Evolutionary conservation across 2,888 invertebrate species (phyloP).

Genomic region (Sceliomorpha sp.): DNA sequence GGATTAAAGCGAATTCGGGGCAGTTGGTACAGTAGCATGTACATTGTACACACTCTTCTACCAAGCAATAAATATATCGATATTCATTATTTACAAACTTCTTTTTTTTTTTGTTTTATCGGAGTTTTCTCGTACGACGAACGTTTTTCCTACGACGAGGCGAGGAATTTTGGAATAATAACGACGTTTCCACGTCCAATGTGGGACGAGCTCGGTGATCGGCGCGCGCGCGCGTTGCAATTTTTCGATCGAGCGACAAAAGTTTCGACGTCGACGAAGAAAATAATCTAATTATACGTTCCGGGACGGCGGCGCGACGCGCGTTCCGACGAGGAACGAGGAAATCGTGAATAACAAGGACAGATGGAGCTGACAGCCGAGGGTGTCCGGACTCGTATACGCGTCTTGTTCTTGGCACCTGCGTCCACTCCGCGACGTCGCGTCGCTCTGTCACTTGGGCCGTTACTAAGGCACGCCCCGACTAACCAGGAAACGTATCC

Average conservation of each 20-base stretch:
- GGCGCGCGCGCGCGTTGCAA: too few relatives aligned
- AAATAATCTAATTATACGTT: constrained; percentile 63
- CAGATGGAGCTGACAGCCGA: constrained; percentile 35
- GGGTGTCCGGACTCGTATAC: constrained; percentile 8
- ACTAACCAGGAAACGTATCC: constrained; percentile 66
- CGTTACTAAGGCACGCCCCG: constrained; percentile 64
- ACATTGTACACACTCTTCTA: constrained; percentile 59
- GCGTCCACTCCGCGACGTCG: constrained; percentile 29
- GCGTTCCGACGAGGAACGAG: constrained; percentile 25
- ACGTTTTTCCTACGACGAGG: too few relatives aligned
- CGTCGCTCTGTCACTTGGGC: constrained; percentile 16
- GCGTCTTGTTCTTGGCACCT: constrained; percentile 37
- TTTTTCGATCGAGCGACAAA: constrained; percentile 60
- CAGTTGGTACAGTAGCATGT: constrained; percentile 56
- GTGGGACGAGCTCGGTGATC: too few relatives aligned
- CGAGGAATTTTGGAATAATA: too few relatives aligned
- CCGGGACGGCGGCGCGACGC: constrained; percentile 20
- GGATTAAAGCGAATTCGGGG: constrained; percentile 57
- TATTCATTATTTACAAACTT: constrained; percentile 57
- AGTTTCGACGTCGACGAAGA: constrained; percentile 35
- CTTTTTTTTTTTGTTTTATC: constrained; percentile 27
- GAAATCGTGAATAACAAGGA: constrained; percentile 37
- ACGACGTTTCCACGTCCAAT: too few relatives aligned
- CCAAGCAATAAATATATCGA: constrained; percentile 58
- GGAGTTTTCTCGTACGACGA: too few relatives aligned